Conservation (phyloP, 2,113 vertebrate genomes). For the Indri indri region DNA sequence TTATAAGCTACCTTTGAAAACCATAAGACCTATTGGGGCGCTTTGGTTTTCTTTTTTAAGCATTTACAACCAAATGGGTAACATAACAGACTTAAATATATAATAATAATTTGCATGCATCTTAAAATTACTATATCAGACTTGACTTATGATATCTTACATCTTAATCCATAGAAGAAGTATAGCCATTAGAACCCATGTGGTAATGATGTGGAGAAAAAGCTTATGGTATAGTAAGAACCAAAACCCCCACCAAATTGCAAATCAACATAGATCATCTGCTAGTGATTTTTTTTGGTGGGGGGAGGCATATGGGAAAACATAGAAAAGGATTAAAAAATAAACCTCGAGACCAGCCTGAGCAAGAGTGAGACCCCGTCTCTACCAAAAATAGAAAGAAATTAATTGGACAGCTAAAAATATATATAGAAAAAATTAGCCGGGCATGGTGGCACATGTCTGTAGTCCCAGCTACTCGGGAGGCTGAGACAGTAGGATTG, state of each 20-base stretch:
- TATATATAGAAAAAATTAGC: no score
- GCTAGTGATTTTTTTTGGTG: background rate
- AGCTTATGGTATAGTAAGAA: background rate
- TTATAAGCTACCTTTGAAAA: conserved; percentile 30
- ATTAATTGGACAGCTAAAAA: no score
- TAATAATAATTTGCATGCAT: background rate
- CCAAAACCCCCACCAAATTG: background rate
- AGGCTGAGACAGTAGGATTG: no score
- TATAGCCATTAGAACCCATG: background rate
- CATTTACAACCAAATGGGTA: conserved; percentile 39
- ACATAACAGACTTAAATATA: background rate
- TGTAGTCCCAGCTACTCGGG: no score
- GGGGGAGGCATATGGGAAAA: background rate
- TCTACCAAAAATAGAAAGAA: no score
- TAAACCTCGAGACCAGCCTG: no score
- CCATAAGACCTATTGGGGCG: background rate
- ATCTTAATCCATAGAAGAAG: background rate
- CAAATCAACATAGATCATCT: background rate
- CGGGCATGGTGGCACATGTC: no score
- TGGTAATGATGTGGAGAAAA: conserved; percentile 1
- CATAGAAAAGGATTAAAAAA: background rate
- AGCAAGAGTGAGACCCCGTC: no score
- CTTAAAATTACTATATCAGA: conserved; percentile 36
- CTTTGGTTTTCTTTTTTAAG: conserved; percentile 38
- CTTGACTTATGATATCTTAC: conserved; percentile 34